Percentiles rank a stretch among this genome's conserved stretches.
phyloP scores from a whole-genome alignment of 2,113 vertebrate genomes.

The Saiga tatarica region DNA sequence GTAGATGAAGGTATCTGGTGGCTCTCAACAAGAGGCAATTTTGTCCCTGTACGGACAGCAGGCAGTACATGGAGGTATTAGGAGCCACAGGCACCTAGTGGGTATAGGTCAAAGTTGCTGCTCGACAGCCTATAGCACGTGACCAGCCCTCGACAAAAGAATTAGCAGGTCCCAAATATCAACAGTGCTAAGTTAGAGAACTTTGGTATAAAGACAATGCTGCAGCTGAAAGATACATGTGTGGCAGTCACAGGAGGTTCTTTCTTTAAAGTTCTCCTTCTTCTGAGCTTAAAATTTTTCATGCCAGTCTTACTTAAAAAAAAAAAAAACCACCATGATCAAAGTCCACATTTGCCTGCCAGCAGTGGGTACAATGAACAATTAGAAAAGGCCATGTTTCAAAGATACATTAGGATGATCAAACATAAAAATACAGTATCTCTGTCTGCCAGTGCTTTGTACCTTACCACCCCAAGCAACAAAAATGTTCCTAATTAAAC shows the following conservation, averaged over 20 bases:
- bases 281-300: not conserved
- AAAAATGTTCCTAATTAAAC: slow-evolving; percentile 5
- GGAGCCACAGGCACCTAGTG: not conserved
- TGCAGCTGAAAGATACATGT: not conserved
- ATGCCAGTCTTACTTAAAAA: not conserved
- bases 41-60: not conserved
- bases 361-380: not conserved
- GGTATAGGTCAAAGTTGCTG: not conserved
- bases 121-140: not conserved
- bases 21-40: not conserved
- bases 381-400: not conserved
- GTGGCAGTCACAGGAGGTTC: not conserved
- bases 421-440: slow-evolving; percentile 1
- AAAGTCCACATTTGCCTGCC: not conserved
- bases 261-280: not conserved
- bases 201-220: not conserved
- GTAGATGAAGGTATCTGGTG: not conserved
- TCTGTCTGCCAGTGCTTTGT: not conserved
- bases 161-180: not conserved
- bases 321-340: not conserved
- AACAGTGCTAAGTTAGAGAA: not conserved
- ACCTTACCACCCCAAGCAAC: not conserved
- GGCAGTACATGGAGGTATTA: not conserved
- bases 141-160: not conserved
- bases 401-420: not conserved